Percentiles rank a stretch among this genome's conserved stretches.
Evolutionary conservation across 2,113 vertebrate species (phyloP).

Genomic region (Ahaetulla prasina): DNA sequence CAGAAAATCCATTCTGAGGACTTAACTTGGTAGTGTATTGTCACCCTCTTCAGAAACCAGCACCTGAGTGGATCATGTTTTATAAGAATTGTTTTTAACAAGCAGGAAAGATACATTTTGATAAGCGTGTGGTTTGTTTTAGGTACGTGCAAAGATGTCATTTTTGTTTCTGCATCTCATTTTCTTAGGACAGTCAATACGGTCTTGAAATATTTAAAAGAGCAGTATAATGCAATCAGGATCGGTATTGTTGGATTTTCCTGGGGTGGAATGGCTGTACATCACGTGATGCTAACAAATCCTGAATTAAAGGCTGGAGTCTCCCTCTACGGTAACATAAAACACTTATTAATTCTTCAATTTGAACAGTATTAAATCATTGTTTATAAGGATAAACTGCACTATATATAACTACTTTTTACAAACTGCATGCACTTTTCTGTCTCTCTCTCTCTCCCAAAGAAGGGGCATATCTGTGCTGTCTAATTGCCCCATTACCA

Average conservation of each 20-base stretch:
- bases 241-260: slow-evolving; percentile 88
- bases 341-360: slow-evolving; percentile 30
- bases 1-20: not conserved
- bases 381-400: slow-evolving; percentile 16
- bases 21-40: not conserved
- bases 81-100: slow-evolving; percentile 12
- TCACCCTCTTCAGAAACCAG: not conserved
- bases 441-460: not conserved
- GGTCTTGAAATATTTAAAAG: slow-evolving; percentile 79
- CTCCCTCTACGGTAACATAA: slow-evolving; percentile 81
- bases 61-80: not conserved
- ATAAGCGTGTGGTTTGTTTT: slow-evolving; percentile 23
- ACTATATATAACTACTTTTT: slow-evolving; percentile 24
- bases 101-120: not conserved
- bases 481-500: not conserved
- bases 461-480: not conserved
- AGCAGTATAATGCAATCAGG: slow-evolving; percentile 70
- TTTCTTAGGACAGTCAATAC: slow-evolving; percentile 79
- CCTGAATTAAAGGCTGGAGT: slow-evolving; percentile 82
- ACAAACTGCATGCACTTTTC: not conserved
- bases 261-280: slow-evolving; percentile 86
- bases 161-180: slow-evolving; percentile 43
- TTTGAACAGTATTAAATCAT: slow-evolving; percentile 14
- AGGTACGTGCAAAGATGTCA: slow-evolving; percentile 7
- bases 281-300: slow-evolving; percentile 80